These are phyloP conservation scores for Passer domesticus DNA, from an alignment of 2,113 vertebrate species.

Conservation along the genomic window DNA sequence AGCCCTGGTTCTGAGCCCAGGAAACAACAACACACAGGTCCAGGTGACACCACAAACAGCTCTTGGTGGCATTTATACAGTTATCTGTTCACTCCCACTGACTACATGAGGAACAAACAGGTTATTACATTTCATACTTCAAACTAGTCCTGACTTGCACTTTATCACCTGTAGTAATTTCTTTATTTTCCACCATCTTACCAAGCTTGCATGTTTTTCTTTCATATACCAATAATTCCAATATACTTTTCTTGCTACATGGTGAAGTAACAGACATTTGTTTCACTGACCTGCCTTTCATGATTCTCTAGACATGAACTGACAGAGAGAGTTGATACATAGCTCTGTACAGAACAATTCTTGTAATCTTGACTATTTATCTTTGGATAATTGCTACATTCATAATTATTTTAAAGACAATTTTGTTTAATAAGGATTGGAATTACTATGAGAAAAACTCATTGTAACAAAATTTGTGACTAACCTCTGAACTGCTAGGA, in stretches of 20 bases:
- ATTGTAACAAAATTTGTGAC: background rate
- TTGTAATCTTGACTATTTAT: background rate
- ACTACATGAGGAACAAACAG: background rate
- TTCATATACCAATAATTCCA: background rate
- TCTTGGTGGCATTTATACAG: background rate
- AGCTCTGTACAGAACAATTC: background rate
- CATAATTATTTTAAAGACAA: conserved; percentile 18
- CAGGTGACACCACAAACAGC: background rate
- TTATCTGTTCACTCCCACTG: background rate
- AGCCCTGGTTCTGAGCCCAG: background rate
- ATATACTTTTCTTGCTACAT: background rate
- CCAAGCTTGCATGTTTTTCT: background rate
- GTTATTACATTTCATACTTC: background rate
- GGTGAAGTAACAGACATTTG: background rate
- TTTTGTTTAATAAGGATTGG: background rate
- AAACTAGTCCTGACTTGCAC: background rate
- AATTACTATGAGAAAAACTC: background rate
- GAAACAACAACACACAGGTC: background rate
- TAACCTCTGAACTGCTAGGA: conserved; percentile 23
- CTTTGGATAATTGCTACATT: background rate
- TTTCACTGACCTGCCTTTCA: background rate
- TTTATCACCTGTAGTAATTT: background rate
- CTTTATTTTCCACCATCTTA: background rate
- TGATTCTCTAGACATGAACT: background rate
- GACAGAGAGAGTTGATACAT: background rate